phyloP scores from a whole-genome alignment of 1,140 invertebrate species.

The Heliconius melpomene region DNA sequence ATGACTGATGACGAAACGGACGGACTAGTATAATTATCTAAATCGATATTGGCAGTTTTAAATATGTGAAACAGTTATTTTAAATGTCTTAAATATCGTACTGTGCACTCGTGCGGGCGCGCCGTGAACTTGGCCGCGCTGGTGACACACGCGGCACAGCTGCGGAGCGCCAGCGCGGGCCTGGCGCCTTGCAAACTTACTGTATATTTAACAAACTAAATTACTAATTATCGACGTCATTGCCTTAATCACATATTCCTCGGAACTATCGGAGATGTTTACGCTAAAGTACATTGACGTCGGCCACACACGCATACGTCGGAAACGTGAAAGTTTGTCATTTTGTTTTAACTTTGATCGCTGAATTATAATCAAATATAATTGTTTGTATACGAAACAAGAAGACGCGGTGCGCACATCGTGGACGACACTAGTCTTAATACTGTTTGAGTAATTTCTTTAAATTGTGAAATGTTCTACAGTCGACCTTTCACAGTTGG shows the following conservation, averaged over 20 bases:
- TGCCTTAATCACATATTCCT: neutral
- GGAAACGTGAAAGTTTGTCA: neutral
- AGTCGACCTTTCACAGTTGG: too few relatives aligned
- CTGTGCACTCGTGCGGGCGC: neutral
- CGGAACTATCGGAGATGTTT: neutral
- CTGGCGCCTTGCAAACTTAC: neutral
- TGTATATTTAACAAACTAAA: neutral
- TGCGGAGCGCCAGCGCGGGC: neutral
- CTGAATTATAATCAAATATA: neutral
- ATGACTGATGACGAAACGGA: too few relatives aligned
- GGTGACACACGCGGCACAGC: constrained; percentile 5
- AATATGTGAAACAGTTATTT: neutral
- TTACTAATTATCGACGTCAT: neutral
- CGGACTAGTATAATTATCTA: too few relatives aligned
- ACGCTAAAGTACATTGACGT: neutral
- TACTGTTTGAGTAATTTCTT: neutral
- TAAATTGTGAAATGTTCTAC: neutral
- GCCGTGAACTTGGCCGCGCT: constrained; percentile 23
- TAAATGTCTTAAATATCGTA: neutral
- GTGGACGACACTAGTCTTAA: neutral
- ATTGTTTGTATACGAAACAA: neutral
- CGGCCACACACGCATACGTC: too few relatives aligned
- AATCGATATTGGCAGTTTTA: too few relatives aligned
- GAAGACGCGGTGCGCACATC: neutral
- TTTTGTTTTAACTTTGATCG: neutral